Base-by-base conservation (phyloP, 2,888 invertebrate genomes). In the Empis stercorea region DNA sequence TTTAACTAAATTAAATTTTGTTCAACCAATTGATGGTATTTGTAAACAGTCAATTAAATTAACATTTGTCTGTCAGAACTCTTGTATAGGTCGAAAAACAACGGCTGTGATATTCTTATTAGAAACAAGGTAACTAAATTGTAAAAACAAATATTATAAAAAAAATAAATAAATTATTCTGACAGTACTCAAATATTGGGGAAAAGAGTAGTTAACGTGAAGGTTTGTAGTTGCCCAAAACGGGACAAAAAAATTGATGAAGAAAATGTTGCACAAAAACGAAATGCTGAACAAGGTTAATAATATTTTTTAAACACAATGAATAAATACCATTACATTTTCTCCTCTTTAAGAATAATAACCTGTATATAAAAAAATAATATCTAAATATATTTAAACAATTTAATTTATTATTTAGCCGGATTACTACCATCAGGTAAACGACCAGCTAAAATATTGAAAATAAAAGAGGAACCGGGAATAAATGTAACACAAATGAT, bases 151-250 rank as follows among this genome's bases (percentile, higher is more conserved):
- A 15, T 15, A 23, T 20, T 20, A n/a, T 43, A 48, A 43, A n/a
- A 20, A 11, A 32, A 34, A 3, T 44, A 16, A 38, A 32, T 38
- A 27, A 6, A 32, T 15, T 46, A n/a, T 50, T 30, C 43, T 54
- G 54, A 4, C 43, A 76, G 76, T 41, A 73, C 72, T 13, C 64
- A 71, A 42, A 73, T 81, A 30, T 59, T 80, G 1, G 83, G 83
- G 0, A 71, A 84, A 13, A 71, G 74, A 44, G 71, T 75, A 30
- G 59, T 84, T 2, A 71, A 73, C 43, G 76, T 85, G 0, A 73
- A 83, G 53, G 76, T 86, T 38, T 87, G 86, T 59, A 81, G 83
- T 20, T 86, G 85, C 55, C 86, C 86, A 0, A 84, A 83, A 51
- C 71, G 86, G 4, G 86, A 87, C 58, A 76, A 79, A 50, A 75